phyloP scores from a whole-genome alignment of 2,797 vertebrate species.

The Myripristis jacobus region DNA sequence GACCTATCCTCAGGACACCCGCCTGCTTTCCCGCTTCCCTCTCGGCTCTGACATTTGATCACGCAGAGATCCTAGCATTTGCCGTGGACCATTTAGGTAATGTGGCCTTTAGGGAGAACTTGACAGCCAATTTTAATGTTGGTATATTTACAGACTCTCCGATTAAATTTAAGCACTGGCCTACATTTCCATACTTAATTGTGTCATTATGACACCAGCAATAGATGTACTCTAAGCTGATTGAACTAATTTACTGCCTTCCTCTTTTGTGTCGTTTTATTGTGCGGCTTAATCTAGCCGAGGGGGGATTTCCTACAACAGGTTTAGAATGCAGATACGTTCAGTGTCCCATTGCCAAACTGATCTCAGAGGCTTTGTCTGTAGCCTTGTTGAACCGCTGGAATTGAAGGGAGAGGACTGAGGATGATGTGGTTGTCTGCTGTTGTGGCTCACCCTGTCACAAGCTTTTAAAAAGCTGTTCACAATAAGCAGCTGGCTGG shows the following conservation, averaged over 20 bases:
- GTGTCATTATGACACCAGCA: slow-evolving; percentile 51
- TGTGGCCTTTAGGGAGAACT: slow-evolving; percentile 15
- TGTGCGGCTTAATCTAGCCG: slow-evolving; percentile 51
- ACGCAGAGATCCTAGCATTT: slow-evolving; percentile 79
- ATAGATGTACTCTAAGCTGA: slow-evolving; percentile 56
- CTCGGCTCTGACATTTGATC: slow-evolving; percentile 48
- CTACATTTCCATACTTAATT: slow-evolving; percentile 53
- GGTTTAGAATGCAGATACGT: slow-evolving; percentile 59
- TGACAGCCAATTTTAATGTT: slow-evolving; percentile 20
- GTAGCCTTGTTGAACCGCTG: slow-evolving; percentile 60
- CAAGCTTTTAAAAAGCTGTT: slow-evolving; percentile 72
- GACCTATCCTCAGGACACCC: slow-evolving; percentile 78
- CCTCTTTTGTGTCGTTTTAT: slow-evolving; percentile 59
- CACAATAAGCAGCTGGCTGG: slow-evolving; percentile 67
- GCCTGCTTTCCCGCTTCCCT: slow-evolving; percentile 57
- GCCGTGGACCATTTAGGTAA: slow-evolving; percentile 65
- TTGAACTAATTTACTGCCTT: slow-evolving; percentile 59
- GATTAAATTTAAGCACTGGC: slow-evolving; percentile 40
- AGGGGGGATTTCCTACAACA: slow-evolving; percentile 53
- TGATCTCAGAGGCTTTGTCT: slow-evolving; percentile 63
- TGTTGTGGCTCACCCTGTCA: slow-evolving; percentile 61
- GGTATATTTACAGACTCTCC: slow-evolving; percentile 35
- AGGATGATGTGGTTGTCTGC: slow-evolving; percentile 64
- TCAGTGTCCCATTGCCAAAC: slow-evolving; percentile 54
- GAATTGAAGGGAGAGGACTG: slow-evolving; percentile 49